Evolutionary conservation across 2,797 vertebrate species (phyloP).

Genomic region (Amblyraja radiata): DNA sequence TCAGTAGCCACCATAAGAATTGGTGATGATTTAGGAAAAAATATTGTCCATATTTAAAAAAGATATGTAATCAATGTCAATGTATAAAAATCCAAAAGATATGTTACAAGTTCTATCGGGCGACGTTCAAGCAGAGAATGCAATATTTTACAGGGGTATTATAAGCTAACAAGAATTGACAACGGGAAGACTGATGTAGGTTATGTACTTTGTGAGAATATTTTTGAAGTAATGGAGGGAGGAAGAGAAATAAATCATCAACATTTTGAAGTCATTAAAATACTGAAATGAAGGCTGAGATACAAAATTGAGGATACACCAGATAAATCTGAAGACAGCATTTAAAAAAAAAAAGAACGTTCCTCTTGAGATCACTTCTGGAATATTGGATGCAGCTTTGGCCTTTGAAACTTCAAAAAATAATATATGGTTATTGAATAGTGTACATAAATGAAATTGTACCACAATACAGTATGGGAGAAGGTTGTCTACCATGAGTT

Average conservation of each 20-base stretch:
- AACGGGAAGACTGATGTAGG: neutral
- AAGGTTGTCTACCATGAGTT: neutral
- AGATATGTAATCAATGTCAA: neutral
- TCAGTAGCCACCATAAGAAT: neutral
- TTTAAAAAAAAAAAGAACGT: neutral
- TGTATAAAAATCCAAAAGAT: neutral
- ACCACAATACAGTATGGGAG: neutral
- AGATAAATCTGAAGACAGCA: neutral
- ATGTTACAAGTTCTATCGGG: no score
- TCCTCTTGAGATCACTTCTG: neutral
- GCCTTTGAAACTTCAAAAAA: neutral
- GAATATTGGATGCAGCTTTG: neutral
- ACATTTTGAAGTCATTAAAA: neutral
- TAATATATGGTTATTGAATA: neutral
- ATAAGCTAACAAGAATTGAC: neutral
- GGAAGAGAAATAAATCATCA: neutral
- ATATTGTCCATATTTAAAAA: neutral
- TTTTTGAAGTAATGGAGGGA: neutral
- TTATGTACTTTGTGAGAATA: neutral
- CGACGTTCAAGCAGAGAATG: neutral
- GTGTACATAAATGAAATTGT: neutral
- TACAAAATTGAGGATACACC: neutral
- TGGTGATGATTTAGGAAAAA: neutral
- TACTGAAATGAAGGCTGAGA: neutral
- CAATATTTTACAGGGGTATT: no score